phyloP scores from a whole-genome alignment of 2,888 invertebrate genomes.

The Agriotes lineatus region DNA sequence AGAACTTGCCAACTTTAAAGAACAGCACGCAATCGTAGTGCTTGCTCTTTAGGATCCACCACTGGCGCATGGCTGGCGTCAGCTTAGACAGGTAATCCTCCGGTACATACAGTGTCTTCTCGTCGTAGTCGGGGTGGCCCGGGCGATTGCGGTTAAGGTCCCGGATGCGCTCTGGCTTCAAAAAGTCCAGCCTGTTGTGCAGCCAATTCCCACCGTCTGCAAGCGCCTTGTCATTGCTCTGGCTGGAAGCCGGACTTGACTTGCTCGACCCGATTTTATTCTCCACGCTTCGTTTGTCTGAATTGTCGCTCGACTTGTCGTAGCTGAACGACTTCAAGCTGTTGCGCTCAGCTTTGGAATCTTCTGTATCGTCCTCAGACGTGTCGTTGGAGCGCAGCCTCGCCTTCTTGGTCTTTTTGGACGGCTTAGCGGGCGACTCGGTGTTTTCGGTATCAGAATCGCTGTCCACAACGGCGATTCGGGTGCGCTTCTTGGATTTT shows the following conservation, averaged over 20 bases:
- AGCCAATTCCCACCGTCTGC: constrained; percentile 73
- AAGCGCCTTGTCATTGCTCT: constrained; percentile 33
- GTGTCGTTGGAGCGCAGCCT: background rate
- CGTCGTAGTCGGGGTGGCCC: constrained; percentile 89
- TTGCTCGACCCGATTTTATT: background rate
- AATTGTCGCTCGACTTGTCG: background rate
- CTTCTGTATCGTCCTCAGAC: background rate
- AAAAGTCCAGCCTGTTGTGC: constrained; percentile 81
- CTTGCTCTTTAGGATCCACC: constrained; percentile 95
- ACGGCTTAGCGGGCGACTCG: constrained; percentile 4
- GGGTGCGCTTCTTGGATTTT: constrained; percentile 71
- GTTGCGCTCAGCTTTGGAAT: background rate
- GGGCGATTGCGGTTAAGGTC: constrained; percentile 78
- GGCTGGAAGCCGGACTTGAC: constrained; percentile 1
- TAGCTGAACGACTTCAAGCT: no score
- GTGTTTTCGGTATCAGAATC: constrained; percentile 58
- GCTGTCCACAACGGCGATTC: constrained; percentile 71
- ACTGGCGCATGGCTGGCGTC: constrained; percentile 94
- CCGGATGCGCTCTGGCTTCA: constrained; percentile 83
- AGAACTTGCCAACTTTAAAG: constrained; percentile 99
- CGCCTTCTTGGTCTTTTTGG: background rate
- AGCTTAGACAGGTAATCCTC: constrained; percentile 80
- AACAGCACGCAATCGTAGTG: constrained; percentile 94
- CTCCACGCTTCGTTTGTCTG: background rate
- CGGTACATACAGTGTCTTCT: constrained; percentile 89